Conservation (phyloP, 1,140 invertebrate species). For the Oncopodura yosiiana region DNA sequence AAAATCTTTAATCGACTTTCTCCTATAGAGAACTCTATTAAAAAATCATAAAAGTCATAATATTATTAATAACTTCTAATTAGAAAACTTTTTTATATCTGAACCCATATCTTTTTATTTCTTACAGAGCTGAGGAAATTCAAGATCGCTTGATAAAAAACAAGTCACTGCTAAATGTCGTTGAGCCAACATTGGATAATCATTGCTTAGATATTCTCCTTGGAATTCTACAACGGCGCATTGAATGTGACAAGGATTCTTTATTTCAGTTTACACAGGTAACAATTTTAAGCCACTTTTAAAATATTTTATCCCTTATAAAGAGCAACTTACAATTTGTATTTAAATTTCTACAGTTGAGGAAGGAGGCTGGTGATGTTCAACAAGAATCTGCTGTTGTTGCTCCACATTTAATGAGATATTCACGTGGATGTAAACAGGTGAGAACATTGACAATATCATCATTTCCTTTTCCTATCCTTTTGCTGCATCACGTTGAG, state of each 20-base stretch:
- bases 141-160: slow-evolving; percentile 85
- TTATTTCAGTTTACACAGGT: slow-evolving; percentile 59
- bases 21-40: no score
- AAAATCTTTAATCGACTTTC: no score
- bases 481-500: background rate
- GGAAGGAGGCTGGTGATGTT: slow-evolving; percentile 43
- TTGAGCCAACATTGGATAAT: slow-evolving; percentile 56
- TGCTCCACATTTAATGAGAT: slow-evolving; percentile 69
- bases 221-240: slow-evolving; percentile 51
- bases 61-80: background rate
- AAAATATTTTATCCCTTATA: no score
- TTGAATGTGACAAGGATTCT: slow-evolving; percentile 60
- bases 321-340: no score
- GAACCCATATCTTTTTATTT: background rate
- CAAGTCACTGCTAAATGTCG: slow-evolving; percentile 72
- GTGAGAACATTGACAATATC: slow-evolving; percentile 35
- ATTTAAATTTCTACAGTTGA: slow-evolving; percentile 23
- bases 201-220: slow-evolving; percentile 49
- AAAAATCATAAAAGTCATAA: background rate
- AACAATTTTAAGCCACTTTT: no score
- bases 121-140: slow-evolving; percentile 39
- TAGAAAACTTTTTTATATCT: slow-evolving; percentile 7
- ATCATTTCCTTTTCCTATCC: background rate
- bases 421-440: slow-evolving; percentile 66
- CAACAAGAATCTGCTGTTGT: slow-evolving; percentile 49